phyloP scores from a whole-genome alignment of 2,888 invertebrate species.

The Brenthis hecate region DNA sequence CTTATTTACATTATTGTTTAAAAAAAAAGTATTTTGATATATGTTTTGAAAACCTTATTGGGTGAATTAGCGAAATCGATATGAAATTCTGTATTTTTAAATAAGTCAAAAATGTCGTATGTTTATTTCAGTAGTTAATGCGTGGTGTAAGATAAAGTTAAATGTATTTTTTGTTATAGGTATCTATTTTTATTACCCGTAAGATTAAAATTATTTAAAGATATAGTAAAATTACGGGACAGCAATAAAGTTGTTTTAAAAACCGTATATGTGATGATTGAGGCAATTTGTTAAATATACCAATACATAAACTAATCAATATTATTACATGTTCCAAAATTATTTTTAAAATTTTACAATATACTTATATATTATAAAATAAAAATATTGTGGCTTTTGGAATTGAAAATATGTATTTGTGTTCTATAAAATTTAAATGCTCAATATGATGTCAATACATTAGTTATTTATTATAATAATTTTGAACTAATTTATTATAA shows the following conservation, averaged over 20 bases:
- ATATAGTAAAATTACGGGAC: conserved; percentile 3
- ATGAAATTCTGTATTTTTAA: conserved; percentile 7
- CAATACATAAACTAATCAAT: not conserved
- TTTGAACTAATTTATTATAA: not conserved
- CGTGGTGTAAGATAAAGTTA: conserved; percentile 5
- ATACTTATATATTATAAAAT: no score
- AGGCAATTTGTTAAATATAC: conserved; percentile 5
- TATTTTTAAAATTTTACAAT: no score
- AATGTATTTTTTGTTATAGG: conserved; percentile 3
- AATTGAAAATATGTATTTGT: not conserved
- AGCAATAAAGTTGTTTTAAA: conserved; percentile 9
- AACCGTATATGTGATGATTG: not conserved
- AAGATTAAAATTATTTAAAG: conserved; percentile 1
- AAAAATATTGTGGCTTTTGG: no score
- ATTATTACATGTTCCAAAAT: no score
- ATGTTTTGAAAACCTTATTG: conserved; percentile 18
- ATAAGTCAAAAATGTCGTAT: not conserved
- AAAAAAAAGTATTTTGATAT: conserved; percentile 23
- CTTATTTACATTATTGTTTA: not conserved
- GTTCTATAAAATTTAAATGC: conserved; percentile 3
- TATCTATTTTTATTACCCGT: not conserved
- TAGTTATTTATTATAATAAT: not conserved
- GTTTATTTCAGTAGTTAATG: not conserved
- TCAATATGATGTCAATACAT: conserved; percentile 1
- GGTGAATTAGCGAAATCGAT: conserved; percentile 3